Conservation (phyloP, 2,888 invertebrate species). For the Chrysopilus asiliformis region DNA sequence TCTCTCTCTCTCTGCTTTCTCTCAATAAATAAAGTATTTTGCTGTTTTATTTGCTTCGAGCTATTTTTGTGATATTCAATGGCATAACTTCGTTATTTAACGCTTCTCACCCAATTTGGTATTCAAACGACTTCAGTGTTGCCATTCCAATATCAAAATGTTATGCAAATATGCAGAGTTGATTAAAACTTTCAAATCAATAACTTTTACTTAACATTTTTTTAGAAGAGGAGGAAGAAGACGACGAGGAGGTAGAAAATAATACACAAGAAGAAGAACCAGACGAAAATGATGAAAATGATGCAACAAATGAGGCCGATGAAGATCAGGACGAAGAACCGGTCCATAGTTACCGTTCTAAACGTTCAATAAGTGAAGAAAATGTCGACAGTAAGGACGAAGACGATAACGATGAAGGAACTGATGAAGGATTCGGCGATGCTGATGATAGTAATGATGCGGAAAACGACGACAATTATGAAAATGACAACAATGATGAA, state of each 20-base stretch:
- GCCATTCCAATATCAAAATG: no score
- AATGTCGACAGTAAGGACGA: constrained; percentile 16
- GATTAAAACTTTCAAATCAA: no score
- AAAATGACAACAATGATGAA: constrained; percentile 16
- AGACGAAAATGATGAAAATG: constrained; percentile 21
- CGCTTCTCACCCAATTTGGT: no score
- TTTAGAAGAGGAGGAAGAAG: constrained; percentile 36
- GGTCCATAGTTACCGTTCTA: constrained; percentile 3
- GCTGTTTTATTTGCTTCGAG: no score
- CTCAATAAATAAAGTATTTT: no score
- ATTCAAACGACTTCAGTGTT: no score
- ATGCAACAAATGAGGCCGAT: constrained; percentile 22
- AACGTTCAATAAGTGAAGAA: constrained; percentile 16
- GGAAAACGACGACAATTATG: constrained; percentile 15
- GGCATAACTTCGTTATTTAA: no score
- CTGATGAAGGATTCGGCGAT: constrained; percentile 19
- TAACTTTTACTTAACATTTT: no score
- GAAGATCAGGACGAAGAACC: constrained; percentile 24
- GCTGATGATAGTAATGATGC: constrained; percentile 20
- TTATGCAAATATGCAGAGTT: no score
- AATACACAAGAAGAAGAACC: constrained; percentile 24
- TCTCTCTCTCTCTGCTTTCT: no score
- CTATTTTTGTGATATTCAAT: no score
- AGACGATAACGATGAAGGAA: constrained; percentile 15
- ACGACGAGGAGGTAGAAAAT: constrained; percentile 30